Conservation (phyloP, 1,140 invertebrate species). For the Musca domestica region DNA sequence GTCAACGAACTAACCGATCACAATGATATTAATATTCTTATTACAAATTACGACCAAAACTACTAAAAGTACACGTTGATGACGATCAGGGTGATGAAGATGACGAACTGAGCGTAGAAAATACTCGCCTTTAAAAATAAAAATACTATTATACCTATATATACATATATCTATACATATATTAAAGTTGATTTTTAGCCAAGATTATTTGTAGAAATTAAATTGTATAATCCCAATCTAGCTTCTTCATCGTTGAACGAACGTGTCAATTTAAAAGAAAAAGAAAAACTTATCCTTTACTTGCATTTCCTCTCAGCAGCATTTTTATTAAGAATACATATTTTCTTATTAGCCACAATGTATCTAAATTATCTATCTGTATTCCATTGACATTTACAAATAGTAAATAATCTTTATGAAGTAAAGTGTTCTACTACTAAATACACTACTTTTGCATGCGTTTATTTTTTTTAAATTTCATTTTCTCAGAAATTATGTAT, state of each 20-base stretch:
- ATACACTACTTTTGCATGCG: no score
- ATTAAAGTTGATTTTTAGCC: background rate
- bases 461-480: no score
- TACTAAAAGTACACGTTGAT: background rate
- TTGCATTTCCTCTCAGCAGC: no score
- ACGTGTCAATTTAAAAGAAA: background rate
- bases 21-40: slow-evolving; percentile 3
- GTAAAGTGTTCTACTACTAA: no score
- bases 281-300: background rate
- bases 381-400: no score
- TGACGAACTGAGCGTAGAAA: slow-evolving; percentile 50
- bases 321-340: no score
- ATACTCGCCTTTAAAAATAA: slow-evolving; percentile 44
- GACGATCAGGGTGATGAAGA: slow-evolving; percentile 29
- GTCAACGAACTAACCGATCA: no score
- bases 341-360: no score
- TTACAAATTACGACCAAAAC: slow-evolving; percentile 14
- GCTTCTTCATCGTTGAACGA: background rate
- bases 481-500: no score
- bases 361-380: no score
- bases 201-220: slow-evolving; percentile 12
- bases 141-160: background rate
- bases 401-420: no score
- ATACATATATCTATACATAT: background rate
- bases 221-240: background rate